Evolutionary conservation across 2,797 vertebrate genomes (phyloP), one percentile per base, ranked within the genome.

Genomic region (Spizella passerina): DNA sequence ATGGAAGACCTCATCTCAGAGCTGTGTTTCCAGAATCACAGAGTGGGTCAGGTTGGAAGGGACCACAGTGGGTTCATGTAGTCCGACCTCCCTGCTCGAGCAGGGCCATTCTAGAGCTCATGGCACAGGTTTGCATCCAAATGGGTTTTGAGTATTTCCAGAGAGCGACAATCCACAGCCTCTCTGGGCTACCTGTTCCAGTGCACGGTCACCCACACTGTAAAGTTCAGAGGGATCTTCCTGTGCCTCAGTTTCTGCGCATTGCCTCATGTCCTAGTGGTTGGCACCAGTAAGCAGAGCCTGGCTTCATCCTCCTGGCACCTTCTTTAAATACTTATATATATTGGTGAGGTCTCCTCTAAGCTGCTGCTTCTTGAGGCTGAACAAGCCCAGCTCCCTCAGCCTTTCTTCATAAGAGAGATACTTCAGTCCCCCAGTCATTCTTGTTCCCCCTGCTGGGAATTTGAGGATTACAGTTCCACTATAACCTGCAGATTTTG

Each of bases 291-390:
- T 5, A 27, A 44, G 26, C 9, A 57, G 52, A 72, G 36, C 50
- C 36, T 50, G 36, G 8, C 8, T 71, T 10, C 27, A 9, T 50
- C 18, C 14, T 53, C 36, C 27, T 50, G 23, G 13, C 70, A 32
- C 2, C 1, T 1, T 2, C 6, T n/a, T 55, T 36, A 50, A n/a
- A 30, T 44, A 26, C 4, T 56, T 9, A 3, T 0, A 4, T 23
- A 1, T 21, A 5, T 26, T 44, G 6, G 10, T 49, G 49, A 34
- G 10, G 9, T 64, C 4, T 3, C 14, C 12, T 60, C 19, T 34
- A 32, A 12, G 10, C 13, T 30, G 9, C 36, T 7, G 6, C 11
- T 27, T 68, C 12, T 55, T 14, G n/a, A 50, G 38, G 29, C 20
- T 30, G 56, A 69, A 30, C 14, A 50, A 49, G n/a, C 49, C 10